These are phyloP conservation scores for Sceloporus undulatus DNA, from an alignment of 2,113 vertebrate species.

Conservation along the genomic window DNA sequence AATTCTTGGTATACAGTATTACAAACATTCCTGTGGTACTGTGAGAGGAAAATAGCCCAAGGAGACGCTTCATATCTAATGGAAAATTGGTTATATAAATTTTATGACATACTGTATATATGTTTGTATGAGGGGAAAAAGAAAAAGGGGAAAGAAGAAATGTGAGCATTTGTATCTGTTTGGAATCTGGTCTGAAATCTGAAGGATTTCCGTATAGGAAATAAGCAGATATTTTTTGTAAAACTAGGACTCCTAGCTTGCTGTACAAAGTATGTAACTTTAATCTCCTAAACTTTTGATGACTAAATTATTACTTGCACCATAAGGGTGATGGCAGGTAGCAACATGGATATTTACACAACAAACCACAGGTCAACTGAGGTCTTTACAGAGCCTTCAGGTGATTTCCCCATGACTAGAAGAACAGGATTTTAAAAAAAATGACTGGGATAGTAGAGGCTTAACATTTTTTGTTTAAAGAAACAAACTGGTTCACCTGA, in stretches of 20 bases:
- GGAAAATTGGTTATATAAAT: neutral
- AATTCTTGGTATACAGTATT: neutral
- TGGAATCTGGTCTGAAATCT: neutral
- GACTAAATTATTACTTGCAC: neutral
- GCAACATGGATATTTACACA: neutral
- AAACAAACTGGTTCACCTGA: neutral
- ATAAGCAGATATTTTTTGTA: neutral
- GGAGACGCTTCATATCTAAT: neutral
- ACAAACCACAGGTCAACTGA: neutral
- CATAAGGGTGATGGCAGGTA: constrained; percentile 13
- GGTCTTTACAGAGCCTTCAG: neutral
- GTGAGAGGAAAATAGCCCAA: neutral
- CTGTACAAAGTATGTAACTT: neutral
- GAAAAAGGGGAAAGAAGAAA: neutral
- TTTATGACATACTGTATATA: neutral
- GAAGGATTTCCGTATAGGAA: neutral
- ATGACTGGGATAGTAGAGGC: neutral
- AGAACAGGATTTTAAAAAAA: no score
- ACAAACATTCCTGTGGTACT: neutral
- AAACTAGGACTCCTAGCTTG: neutral
- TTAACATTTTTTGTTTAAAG: neutral
- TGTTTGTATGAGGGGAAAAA: neutral
- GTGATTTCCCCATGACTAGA: neutral
- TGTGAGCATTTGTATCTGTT: neutral
- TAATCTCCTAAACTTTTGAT: neutral